Conservation (phyloP, 2,797 vertebrate genomes). For the Coilia nasus region DNA sequence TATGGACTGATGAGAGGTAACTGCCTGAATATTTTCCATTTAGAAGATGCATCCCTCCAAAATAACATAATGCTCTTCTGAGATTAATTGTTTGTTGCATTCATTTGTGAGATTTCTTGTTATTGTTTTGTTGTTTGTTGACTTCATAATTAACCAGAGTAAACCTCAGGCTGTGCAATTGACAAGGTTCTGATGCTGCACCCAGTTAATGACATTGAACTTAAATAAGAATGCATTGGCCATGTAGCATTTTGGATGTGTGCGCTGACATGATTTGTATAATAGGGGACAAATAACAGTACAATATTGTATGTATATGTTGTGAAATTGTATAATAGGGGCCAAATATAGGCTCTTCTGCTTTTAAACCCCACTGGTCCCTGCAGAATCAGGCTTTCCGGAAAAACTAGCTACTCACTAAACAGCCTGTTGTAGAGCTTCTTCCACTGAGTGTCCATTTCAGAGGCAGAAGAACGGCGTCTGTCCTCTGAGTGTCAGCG, state of each 20-base stretch:
- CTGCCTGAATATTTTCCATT: background rate
- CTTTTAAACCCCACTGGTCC: background rate
- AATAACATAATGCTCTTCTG: no score
- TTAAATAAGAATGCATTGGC: background rate
- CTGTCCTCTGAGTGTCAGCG: conserved; percentile 25
- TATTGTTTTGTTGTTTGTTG: no score
- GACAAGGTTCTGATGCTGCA: background rate
- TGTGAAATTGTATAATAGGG: no score
- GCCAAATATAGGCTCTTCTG: background rate
- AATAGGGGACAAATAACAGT: no score
- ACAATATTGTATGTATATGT: no score
- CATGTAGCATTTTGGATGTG: background rate
- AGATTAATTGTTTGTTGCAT: no score
- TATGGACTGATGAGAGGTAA: no score
- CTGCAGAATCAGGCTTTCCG: background rate
- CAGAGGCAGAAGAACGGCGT: conserved; percentile 40
- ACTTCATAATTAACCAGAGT: background rate
- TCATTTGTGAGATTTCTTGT: no score
- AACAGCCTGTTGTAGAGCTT: background rate
- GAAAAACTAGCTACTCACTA: background rate
- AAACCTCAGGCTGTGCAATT: background rate
- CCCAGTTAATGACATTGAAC: background rate
- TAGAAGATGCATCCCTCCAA: background rate
- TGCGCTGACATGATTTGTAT: background rate
- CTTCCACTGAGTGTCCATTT: background rate